Percentiles rank a stretch among this genome's conserved stretches.
Conservation (phyloP, 1,140 invertebrate species). For the Drosophila quadrilineata region DNA sequence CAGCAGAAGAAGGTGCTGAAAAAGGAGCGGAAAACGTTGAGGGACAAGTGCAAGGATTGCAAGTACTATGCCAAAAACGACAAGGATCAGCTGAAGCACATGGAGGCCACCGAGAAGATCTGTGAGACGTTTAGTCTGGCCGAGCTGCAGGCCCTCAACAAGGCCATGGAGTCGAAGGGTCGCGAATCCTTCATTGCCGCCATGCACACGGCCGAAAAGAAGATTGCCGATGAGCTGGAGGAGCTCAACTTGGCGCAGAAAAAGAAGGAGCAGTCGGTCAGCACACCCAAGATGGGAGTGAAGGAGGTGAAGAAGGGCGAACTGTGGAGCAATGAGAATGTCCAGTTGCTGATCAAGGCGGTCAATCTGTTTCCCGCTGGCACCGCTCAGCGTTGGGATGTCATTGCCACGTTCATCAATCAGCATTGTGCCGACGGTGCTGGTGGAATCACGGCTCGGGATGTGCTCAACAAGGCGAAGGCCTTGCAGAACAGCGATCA, state of each 20-base stretch:
- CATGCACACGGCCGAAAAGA: slow-evolving; percentile 87
- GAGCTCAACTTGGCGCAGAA: slow-evolving; percentile 75
- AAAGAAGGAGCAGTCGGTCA: slow-evolving; percentile 50
- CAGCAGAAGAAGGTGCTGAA: slow-evolving; percentile 91
- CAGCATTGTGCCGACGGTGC: slow-evolving; percentile 86
- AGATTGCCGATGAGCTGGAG: slow-evolving; percentile 89
- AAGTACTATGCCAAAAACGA: slow-evolving; percentile 91
- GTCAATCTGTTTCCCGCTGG: slow-evolving; percentile 98
- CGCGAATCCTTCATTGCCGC: slow-evolving; percentile 85
- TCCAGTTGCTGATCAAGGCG: slow-evolving; percentile 95
- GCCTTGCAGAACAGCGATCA: slow-evolving; percentile 95
- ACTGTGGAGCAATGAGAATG: slow-evolving; percentile 90
- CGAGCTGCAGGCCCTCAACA: slow-evolving; percentile 90
- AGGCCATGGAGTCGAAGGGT: slow-evolving; percentile 86
- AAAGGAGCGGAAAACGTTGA: slow-evolving; percentile 92
- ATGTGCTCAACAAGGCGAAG: slow-evolving; percentile 97
- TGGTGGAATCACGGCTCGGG: slow-evolving; percentile 88
- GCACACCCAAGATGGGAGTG: slow-evolving; percentile 60
- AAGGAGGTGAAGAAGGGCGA: slow-evolving; percentile 82
- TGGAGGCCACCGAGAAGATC: slow-evolving; percentile 94
- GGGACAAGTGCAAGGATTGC: slow-evolving; percentile 92
- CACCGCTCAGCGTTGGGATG: slow-evolving; percentile 97
- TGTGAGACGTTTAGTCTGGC: slow-evolving; percentile 89
- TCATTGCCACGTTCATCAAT: slow-evolving; percentile 97
- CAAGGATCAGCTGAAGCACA: slow-evolving; percentile 89